Evolutionary conservation across 2,888 invertebrate species (phyloP).

Genomic region (Hylaea fasciaria): DNA sequence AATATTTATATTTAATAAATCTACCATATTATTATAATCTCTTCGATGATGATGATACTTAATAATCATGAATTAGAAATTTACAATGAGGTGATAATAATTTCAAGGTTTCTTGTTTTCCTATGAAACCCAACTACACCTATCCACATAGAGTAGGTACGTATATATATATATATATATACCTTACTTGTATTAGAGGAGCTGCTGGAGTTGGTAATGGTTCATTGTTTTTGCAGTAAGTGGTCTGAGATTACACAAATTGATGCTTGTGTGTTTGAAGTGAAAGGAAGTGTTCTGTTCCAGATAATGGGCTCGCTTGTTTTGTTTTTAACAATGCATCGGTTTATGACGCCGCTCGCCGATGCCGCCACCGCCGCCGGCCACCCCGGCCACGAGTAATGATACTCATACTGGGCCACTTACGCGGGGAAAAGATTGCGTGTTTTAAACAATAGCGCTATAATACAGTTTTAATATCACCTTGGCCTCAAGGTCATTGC

Average conservation of each 20-base stretch:
- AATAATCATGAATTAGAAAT: too few relatives aligned
- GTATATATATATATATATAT: too few relatives aligned
- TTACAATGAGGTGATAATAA: too few relatives aligned
- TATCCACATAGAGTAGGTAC: neutral
- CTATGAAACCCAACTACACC: too few relatives aligned
- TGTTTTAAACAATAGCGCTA: constrained; percentile 16
- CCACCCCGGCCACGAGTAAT: constrained; percentile 16
- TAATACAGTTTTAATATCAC: constrained; percentile 11
- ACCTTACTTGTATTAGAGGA: too few relatives aligned
- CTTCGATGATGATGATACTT: too few relatives aligned
- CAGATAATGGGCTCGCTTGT: constrained; percentile 62
- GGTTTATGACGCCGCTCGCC: constrained; percentile 42
- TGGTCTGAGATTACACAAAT: constrained; percentile 72
- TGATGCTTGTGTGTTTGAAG: constrained; percentile 68
- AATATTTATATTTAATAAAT: too few relatives aligned
- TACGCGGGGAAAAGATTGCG: constrained; percentile 14
- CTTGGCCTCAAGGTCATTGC: constrained; percentile 11
- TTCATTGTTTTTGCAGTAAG: constrained; percentile 75
- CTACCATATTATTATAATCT: too few relatives aligned
- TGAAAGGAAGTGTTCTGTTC: constrained; percentile 72
- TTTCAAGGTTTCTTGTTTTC: too few relatives aligned
- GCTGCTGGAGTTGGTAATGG: constrained; percentile 61
- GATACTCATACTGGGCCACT: constrained; percentile 25
- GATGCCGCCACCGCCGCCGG: constrained; percentile 5
- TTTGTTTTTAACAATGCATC: constrained; percentile 64